A percentile compares a stretch with the other conserved stretches of the same genome.
These are phyloP conservation scores for Synanthedon tipuliformis DNA, from an alignment of 2,888 invertebrate genomes.

Conservation along the genomic window DNA sequence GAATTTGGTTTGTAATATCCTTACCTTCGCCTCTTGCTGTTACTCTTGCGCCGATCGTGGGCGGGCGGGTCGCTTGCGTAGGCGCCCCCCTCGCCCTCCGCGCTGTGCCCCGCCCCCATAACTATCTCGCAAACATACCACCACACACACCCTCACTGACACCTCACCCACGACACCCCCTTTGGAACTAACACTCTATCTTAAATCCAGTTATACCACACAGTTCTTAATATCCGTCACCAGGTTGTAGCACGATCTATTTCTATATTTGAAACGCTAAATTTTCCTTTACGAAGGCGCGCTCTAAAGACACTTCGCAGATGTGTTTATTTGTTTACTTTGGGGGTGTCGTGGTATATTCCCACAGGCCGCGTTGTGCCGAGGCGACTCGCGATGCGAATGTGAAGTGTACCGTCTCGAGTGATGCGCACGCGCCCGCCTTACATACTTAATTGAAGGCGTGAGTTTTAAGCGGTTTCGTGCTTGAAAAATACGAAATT, in stretches of 20 bases:
- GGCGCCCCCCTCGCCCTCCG: conserved; percentile 59
- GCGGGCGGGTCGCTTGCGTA: conserved; percentile 64
- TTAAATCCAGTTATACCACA: no score
- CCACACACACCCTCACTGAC: conserved; percentile 58
- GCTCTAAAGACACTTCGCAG: no score
- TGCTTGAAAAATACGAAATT: neutral
- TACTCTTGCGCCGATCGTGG: conserved; percentile 45
- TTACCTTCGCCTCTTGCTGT: conserved; percentile 60
- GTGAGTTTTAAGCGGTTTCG: conserved; percentile 27
- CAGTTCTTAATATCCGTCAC: no score
- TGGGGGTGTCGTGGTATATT: conserved; percentile 34
- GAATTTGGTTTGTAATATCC: conserved; percentile 6
- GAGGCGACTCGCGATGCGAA: conserved; percentile 52
- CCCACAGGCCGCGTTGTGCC: conserved; percentile 36
- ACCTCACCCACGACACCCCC: conserved; percentile 43
- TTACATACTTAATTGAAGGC: conserved; percentile 43
- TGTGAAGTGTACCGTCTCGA: conserved; percentile 63
- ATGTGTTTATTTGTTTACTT: neutral
- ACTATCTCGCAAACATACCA: conserved; percentile 38
- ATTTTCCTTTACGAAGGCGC: no score
- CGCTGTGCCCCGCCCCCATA: conserved; percentile 67
- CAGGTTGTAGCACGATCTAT: no score
- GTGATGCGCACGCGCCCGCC: conserved; percentile 43
- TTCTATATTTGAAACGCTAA: no score
- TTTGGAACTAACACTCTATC: conserved; percentile 2